phyloP scores from a whole-genome alignment of 30 jellyfish, hydroid and myxozoan species.

The Nemopilema nomurai region DNA sequence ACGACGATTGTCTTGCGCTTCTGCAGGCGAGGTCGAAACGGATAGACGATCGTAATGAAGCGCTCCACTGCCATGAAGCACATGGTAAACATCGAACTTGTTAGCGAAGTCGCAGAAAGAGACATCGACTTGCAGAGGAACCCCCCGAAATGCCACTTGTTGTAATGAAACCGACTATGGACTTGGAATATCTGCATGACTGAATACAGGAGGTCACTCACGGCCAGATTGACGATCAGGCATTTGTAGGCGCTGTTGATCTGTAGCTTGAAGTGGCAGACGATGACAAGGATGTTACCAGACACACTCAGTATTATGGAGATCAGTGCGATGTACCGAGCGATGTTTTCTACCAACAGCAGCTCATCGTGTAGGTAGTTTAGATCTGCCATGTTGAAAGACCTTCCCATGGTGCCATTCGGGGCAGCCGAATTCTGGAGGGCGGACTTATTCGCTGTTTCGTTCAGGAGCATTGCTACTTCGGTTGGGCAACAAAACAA shows the following conservation, averaged over 20 bases:
- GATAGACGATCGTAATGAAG: conserved; percentile 37
- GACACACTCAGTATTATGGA: conserved; percentile 36
- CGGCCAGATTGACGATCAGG: conserved; percentile 47
- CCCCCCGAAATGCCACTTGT: conserved; percentile 55
- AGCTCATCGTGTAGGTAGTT: conserved; percentile 21
- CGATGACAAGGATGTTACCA: conserved; percentile 36
- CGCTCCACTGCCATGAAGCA: conserved; percentile 60
- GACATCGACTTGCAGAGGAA: conserved; percentile 35
- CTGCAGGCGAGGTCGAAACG: conserved; percentile 30
- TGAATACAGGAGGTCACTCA: conserved; percentile 43
- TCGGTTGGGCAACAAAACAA: no score
- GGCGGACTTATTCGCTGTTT: background rate
- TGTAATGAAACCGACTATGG: conserved; percentile 51
- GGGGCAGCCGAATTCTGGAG: background rate
- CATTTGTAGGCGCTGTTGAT: conserved; percentile 16
- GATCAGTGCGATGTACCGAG: conserved; percentile 44
- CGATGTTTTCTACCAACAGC: conserved; percentile 12
- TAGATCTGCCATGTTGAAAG: background rate
- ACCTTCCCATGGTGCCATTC: background rate
- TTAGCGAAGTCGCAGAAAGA: conserved; percentile 21
- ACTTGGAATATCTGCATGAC: conserved; percentile 27
- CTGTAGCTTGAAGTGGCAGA: conserved; percentile 19
- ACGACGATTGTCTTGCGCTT: background rate
- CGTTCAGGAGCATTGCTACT: background rate
- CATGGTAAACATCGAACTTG: conserved; percentile 59